Evolutionary conservation across 2,797 vertebrate species (phyloP).

Genomic region (Anolis apletophallus): DNA sequence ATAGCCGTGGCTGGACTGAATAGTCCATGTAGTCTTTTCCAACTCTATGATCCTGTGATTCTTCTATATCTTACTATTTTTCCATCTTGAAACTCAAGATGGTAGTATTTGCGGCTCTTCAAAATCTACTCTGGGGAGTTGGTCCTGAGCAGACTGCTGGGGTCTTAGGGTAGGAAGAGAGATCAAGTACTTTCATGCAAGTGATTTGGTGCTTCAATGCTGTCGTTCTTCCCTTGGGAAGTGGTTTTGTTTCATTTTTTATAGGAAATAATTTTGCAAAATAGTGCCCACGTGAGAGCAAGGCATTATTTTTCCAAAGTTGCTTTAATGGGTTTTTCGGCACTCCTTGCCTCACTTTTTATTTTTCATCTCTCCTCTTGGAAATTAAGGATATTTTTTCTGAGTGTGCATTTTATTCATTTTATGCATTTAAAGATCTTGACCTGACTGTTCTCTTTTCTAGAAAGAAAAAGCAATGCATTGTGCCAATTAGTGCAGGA

Average conservation of each 20-base stretch:
- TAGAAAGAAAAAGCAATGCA: constrained; percentile 67
- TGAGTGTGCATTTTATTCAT: constrained; percentile 65
- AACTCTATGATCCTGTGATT: no score
- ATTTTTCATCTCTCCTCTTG: constrained; percentile 45
- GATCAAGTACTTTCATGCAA: not conserved
- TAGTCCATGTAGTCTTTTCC: no score
- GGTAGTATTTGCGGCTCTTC: not conserved
- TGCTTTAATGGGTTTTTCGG: constrained; percentile 41
- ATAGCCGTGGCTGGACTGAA: no score
- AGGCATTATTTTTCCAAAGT: not conserved
- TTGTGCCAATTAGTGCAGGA: constrained; percentile 73
- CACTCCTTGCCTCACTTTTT: constrained; percentile 5
- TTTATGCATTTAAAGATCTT: constrained; percentile 76
- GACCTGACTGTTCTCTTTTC: constrained; percentile 75
- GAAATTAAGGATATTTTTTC: constrained; percentile 63
- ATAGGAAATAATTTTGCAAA: not conserved
- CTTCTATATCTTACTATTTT: not conserved
- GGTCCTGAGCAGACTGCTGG: not conserved
- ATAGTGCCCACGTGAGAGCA: constrained; percentile 22
- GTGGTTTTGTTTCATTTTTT: not conserved
- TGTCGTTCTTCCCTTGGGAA: not conserved
- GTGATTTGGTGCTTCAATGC: no score
- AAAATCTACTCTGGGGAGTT: not conserved
- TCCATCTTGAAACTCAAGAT: not conserved
- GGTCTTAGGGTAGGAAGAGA: not conserved